These are phyloP conservation scores for Meandrina meandrites DNA, from an alignment of 92 coral and sea anemone genomes.

Conservation along the genomic window DNA sequence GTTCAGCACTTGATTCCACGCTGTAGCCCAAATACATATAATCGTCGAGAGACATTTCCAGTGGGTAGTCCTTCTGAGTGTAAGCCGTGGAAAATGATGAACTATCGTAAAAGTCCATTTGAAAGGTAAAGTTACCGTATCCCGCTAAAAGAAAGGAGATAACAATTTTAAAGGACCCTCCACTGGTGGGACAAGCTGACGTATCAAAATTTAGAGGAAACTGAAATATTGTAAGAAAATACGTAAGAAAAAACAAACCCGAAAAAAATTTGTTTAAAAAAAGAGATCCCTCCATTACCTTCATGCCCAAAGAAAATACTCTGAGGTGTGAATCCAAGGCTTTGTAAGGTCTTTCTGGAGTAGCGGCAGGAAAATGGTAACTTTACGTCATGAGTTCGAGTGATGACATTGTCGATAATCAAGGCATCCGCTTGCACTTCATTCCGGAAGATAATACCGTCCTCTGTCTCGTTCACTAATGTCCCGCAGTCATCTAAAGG, in stretches of 20 bases:
- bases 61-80: conserved; percentile 15
- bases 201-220: no score
- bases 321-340: no score
- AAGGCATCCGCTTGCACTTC: not conserved
- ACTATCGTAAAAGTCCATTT: conserved; percentile 20
- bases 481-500: conserved; percentile 20
- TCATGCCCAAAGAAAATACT: not conserved
- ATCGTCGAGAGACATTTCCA: conserved; percentile 11
- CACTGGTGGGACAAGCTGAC: not conserved
- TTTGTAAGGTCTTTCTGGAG: conserved; percentile 23
- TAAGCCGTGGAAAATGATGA: not conserved
- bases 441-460: not conserved
- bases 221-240: no score
- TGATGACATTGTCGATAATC: not conserved
- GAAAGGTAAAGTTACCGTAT: conserved; percentile 27
- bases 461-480: not conserved
- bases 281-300: no score
- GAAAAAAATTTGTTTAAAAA: no score
- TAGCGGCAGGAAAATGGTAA: conserved; percentile 52
- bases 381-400: conserved; percentile 20
- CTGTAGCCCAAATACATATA: conserved; percentile 11
- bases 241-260: no score
- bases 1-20: conserved; percentile 24
- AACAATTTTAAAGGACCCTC: no score
- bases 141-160: conserved; percentile 5